Base-by-base conservation (phyloP, 1,140 invertebrate species). In the Steinernema khuongi region DNA sequence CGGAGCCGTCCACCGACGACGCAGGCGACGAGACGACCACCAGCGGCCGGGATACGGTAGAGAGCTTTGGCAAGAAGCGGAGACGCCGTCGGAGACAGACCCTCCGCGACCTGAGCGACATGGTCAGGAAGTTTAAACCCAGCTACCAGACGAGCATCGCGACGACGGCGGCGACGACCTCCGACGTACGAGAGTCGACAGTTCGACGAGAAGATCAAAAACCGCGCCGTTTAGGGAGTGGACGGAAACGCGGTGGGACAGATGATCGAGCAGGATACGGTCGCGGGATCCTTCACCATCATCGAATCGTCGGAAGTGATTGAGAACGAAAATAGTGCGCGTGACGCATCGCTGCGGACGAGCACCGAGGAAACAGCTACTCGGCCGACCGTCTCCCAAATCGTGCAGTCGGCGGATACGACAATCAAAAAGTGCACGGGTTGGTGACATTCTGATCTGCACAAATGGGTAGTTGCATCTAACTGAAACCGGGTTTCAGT, bases 291-390 rank as follows among this genome's bases (percentile, higher is more conserved):
- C 4, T 60, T 17, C 50, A 60, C 50, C 14, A 60, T 60, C 19
- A 60, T 60, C 50, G 50, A 60, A 22, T 60, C 50, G 50, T 60
- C 50, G 50, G 50, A 60, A 60, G 50, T 60, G 50, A 60, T 60
- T 22, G 50, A 60, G 50, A 60, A 60, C 26, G 50, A 60, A 60
- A 60, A 60, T 22, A 26, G 50, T 60, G 36, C 36, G 36, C 14
- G 26, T 60, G 50, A 60, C 11, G 14, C 50, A 60, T 14, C 50
- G 11, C 14, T 4, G 50, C 14, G 14, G 4, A 60, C 50, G 4
- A 26, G 14, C 7, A 26, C 50, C 50, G 50, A 17, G 11, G 50
- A 60, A 60, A 26, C 7, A 2, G 50, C 22, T 22, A 60, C 50
- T 22, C 7, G 50, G 22, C 50, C 50, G 4, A 60, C 50, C 22